Percentiles rank a stretch among this genome's conserved stretches.
phyloP scores from a whole-genome alignment of 2,888 invertebrate species.

The Amblyjoppa proteus region DNA sequence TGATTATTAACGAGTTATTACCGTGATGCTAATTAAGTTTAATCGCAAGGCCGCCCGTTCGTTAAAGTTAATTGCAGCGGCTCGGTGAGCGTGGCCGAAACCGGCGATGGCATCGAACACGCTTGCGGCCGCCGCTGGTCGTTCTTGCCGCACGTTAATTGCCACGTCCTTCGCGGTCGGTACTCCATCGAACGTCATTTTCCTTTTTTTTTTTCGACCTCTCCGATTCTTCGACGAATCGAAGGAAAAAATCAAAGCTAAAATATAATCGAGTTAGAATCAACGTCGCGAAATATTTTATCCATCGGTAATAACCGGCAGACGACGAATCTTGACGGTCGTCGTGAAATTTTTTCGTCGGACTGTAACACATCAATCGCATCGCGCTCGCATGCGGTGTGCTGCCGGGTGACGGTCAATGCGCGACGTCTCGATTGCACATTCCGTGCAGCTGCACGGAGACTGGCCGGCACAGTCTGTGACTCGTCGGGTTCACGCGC shows the following conservation, averaged over 20 bases:
- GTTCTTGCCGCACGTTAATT: conserved; percentile 59
- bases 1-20: conserved; percentile 83
- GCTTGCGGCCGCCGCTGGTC: not conserved
- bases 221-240: not conserved
- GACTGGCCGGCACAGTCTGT: conserved; percentile 63
- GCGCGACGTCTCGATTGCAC: conserved; percentile 56
- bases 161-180: conserved; percentile 59
- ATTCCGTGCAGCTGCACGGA: conserved; percentile 64
- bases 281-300: not conserved
- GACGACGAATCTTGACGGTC: not conserved
- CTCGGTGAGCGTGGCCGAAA: conserved; percentile 81
- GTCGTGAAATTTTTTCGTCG: not conserved
- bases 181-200: conserved; percentile 38
- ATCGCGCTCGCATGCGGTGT: not conserved
- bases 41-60: conserved; percentile 84
- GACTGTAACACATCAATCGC: not conserved
- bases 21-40: conserved; percentile 83
- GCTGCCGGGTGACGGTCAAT: conserved; percentile 8
- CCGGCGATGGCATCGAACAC: conserved; percentile 68
- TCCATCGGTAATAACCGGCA: not conserved
- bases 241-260: not conserved
- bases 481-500: conserved; percentile 56
- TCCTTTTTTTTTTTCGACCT: not conserved
- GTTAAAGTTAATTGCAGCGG: conserved; percentile 84
- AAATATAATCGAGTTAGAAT: not conserved